Percentiles rank a stretch among this genome's conserved stretches.
These are phyloP conservation scores for Papilio xuthus DNA, from an alignment of 1,140 invertebrate species.

Conservation along the genomic window DNA sequence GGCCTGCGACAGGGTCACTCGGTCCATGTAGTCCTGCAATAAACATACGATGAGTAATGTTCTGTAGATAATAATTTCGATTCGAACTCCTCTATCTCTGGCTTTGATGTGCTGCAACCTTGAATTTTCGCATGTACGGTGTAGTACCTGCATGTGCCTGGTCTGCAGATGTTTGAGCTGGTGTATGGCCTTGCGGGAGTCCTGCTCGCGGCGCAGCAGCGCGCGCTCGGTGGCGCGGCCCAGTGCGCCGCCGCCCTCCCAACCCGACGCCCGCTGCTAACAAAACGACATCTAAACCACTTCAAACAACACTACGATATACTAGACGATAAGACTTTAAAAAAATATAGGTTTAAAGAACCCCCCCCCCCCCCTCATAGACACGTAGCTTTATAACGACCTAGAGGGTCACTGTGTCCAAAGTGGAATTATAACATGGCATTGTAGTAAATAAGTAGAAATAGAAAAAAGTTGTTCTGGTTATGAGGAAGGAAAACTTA, in stretches of 20 bases:
- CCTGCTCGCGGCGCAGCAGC: constrained; percentile 66
- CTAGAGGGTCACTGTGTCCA: too few relatives aligned
- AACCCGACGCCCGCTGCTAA: constrained; percentile 52
- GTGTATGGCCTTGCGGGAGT: constrained; percentile 74
- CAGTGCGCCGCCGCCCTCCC: constrained; percentile 59
- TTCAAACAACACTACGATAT: not conserved
- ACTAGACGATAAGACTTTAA: not conserved
- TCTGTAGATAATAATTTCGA: too few relatives aligned
- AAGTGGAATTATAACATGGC: too few relatives aligned
- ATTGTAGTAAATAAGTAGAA: too few relatives aligned
- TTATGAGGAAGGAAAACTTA: constrained; percentile 41
- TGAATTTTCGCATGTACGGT: not conserved
- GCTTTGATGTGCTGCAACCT: not conserved
- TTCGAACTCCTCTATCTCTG: not conserved
- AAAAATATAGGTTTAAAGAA: not conserved
- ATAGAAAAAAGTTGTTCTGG: too few relatives aligned
- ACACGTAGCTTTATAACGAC: too few relatives aligned
- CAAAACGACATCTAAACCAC: not conserved
- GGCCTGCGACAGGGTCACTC: constrained; percentile 71
- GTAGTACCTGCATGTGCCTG: constrained; percentile 69
- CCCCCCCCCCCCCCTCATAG: too few relatives aligned
- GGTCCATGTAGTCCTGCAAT: constrained; percentile 73
- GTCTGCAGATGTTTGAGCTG: constrained; percentile 72
- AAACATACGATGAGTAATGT: not conserved
- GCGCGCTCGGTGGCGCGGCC: constrained; percentile 69